phyloP scores from a whole-genome alignment of 2,888 invertebrate species.

The Spilarctia lutea region DNA sequence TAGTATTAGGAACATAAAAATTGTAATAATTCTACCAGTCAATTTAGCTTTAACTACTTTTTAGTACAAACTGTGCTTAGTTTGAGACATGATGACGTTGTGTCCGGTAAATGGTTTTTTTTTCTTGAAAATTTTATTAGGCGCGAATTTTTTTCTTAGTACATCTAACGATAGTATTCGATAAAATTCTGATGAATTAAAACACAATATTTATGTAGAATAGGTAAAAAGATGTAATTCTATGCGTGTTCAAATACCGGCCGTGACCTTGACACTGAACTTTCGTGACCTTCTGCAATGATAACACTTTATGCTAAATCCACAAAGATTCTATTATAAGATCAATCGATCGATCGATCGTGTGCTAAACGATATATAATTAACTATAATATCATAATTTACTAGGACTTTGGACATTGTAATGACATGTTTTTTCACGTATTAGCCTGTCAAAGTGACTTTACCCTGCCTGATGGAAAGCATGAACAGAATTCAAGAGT shows the following conservation, averaged over 20 bases:
- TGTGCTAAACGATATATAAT: neutral
- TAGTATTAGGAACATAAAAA: too few relatives aligned
- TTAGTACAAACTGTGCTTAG: too few relatives aligned
- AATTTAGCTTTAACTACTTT: too few relatives aligned
- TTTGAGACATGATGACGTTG: too few relatives aligned
- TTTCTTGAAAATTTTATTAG: too few relatives aligned
- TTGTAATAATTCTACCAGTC: too few relatives aligned
- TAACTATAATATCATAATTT: neutral
- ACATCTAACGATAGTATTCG: neutral
- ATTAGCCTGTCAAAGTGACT: too few relatives aligned
- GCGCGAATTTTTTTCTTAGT: too few relatives aligned
- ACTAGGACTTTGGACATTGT: neutral
- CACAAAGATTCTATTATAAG: neutral
- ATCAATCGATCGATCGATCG: neutral
- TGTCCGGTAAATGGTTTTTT: too few relatives aligned
- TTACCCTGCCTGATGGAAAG: too few relatives aligned
- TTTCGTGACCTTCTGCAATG: slow-evolving; percentile 51
- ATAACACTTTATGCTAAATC: slow-evolving; percentile 7
- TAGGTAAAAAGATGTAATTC: slow-evolving; percentile 54
- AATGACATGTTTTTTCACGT: too few relatives aligned
- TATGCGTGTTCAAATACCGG: slow-evolving; percentile 31
- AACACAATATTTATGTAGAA: slow-evolving; percentile 36
- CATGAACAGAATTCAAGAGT: too few relatives aligned
- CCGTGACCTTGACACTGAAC: slow-evolving; percentile 57
- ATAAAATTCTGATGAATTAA: slow-evolving; percentile 1